Evolutionary conservation across 2,888 invertebrate species (phyloP).

Genomic region (Microctonus hyperodae): DNA sequence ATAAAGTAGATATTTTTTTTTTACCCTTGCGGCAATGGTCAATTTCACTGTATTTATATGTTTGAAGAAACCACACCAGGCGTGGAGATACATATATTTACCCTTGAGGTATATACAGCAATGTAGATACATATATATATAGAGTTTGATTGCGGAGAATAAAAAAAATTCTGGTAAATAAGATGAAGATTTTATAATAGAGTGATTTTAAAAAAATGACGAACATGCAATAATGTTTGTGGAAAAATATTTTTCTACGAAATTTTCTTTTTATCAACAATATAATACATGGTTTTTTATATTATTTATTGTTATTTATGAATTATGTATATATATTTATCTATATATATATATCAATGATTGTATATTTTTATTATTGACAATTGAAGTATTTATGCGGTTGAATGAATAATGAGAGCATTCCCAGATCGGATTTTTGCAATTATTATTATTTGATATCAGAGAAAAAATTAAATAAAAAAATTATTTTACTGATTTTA

Average conservation of each 20-base stretch:
- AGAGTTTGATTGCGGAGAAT: neutral
- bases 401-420: neutral
- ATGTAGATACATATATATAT: neutral
- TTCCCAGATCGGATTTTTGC: neutral
- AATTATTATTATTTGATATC: neutral
- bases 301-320: neutral
- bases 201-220: neutral
- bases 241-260: conserved; percentile 8
- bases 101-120: neutral
- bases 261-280: too few relatives aligned
- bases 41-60: conserved; percentile 3
- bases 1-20: neutral
- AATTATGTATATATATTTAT: too few relatives aligned
- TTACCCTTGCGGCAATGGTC: neutral
- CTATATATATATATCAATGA: neutral
- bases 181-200: neutral
- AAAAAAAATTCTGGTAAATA: neutral
- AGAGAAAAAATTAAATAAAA: conserved; percentile 1
- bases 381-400: neutral
- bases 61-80: conserved; percentile 1
- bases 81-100: conserved; percentile 10
- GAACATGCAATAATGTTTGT: neutral
- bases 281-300: too few relatives aligned
- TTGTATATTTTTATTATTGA: neutral
- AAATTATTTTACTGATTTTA: neutral